phyloP scores from a whole-genome alignment of 2,113 vertebrate species.

The Maccullochella peelii region DNA sequence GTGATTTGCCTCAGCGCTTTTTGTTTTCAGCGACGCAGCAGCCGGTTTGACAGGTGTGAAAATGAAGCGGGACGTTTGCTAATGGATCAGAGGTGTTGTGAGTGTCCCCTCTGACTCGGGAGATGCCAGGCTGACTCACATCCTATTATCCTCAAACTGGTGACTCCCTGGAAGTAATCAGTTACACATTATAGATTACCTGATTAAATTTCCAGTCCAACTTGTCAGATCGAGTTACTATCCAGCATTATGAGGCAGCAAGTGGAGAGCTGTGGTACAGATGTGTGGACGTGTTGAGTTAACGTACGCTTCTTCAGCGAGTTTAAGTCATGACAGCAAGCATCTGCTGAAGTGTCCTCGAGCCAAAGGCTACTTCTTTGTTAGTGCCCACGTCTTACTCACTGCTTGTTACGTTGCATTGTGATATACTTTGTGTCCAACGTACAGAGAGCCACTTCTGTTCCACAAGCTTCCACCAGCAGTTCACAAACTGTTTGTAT shows the following conservation, averaged over 20 bases:
- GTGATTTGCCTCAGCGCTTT: conserved; percentile 32
- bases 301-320: background rate
- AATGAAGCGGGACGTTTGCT: conserved; percentile 57
- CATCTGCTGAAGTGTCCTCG: background rate
- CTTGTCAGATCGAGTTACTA: conserved; percentile 20
- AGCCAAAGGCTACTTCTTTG: background rate
- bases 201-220: background rate
- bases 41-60: conserved; percentile 52
- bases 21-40: conserved; percentile 29
- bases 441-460: too few relatives aligned
- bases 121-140: conserved; percentile 32
- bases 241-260: background rate
- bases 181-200: conserved; percentile 30
- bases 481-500: too few relatives aligned
- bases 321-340: background rate
- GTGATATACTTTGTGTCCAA: too few relatives aligned
- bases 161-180: conserved; percentile 37
- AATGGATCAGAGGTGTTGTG: conserved; percentile 59
- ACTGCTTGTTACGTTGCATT: too few relatives aligned
- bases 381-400: too few relatives aligned
- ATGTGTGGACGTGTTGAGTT: background rate
- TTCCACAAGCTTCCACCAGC: too few relatives aligned
- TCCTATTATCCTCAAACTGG: conserved; percentile 33
- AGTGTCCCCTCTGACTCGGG: conserved; percentile 43
- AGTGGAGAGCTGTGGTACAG: background rate